Evolutionary conservation across 2,113 vertebrate species (phyloP), one percentile per base, ranked within the genome.

Genomic region (Lipotes vexillifer): DNA sequence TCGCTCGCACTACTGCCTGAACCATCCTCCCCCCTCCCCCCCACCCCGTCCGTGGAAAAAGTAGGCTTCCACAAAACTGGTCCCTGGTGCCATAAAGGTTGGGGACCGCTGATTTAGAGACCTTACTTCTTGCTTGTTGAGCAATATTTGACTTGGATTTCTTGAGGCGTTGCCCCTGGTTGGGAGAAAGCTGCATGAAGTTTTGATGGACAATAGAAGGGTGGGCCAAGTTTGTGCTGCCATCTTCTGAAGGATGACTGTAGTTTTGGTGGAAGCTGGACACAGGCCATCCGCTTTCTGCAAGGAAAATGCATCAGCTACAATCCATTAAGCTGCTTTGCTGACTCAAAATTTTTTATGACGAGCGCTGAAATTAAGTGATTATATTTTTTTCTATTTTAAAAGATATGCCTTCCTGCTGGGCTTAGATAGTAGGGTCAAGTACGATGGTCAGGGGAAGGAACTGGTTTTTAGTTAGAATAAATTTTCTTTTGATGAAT

Each of bases 301-400:
- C 75, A 82, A 96, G 59, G 61, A 86, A 93, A 94, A 87, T 63
- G 33, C 95, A 93, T 93, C 90, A 95, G 33, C 17, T 44, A 74
- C 46, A 88, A 78, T 78, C 66, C 84, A 94, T 93, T 81, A 61
- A n/a, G 80, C 49, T 61, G 68, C 44, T 89, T 87, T 94, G 94
- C 97, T 98, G 95, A 97, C 78, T 90, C 8, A 25, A 41, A 88
- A 44, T 9, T 29, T 92, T 91, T 91, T 36, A 77, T 36, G 31
- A 72, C 89, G 72, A 92, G n/a, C n/a, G 3, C 20, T 93, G 80
- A 93, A 81, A 95, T 96, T 95, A 96, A 97, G 66, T 95, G 61
- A 93, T 38, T 88, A 57, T 29, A 71, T 93, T 84, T 87, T 96
- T 78, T 85, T 69, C 31, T 69, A 33, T 94, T 95, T 95, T 52